phyloP scores from a whole-genome alignment of 2,113 vertebrate species.

The Psammodynastes pulverulentus region DNA sequence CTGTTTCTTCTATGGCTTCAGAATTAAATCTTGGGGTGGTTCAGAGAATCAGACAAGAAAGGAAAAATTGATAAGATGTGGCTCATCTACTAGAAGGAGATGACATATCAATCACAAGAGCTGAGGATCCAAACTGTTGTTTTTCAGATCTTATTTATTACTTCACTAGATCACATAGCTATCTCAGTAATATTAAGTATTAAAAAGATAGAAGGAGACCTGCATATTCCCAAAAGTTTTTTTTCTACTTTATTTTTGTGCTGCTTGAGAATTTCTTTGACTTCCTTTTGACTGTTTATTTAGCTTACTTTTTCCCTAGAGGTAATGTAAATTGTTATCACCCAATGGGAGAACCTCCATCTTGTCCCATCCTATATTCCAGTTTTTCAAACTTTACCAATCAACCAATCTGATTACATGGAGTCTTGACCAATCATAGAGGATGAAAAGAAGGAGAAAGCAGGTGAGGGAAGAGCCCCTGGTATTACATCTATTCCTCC shows the following conservation, averaged over 20 bases:
- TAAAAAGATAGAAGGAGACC: background rate
- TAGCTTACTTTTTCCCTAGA: background rate
- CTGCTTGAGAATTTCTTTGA: background rate
- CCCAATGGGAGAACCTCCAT: background rate
- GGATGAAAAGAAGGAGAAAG: background rate
- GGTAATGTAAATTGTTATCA: background rate
- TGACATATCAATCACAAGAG: background rate
- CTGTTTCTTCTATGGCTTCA: background rate
- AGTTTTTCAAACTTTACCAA: background rate
- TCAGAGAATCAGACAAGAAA: background rate
- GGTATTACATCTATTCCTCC: background rate
- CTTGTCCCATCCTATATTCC: background rate
- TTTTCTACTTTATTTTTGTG: background rate
- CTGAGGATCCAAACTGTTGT: background rate
- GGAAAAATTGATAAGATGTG: background rate
- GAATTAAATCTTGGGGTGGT: background rate
- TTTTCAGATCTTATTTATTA: background rate
- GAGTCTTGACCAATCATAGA: background rate
- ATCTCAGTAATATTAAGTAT: background rate
- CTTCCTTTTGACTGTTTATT: background rate
- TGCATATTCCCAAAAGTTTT: background rate
- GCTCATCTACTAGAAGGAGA: background rate
- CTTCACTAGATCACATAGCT: background rate
- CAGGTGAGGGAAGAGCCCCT: background rate
- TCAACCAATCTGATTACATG: background rate